Percentiles rank a stretch among this genome's conserved stretches.
Evolutionary conservation across 2,113 vertebrate genomes (phyloP).

Genomic region (Entomyzon cyanotis): DNA sequence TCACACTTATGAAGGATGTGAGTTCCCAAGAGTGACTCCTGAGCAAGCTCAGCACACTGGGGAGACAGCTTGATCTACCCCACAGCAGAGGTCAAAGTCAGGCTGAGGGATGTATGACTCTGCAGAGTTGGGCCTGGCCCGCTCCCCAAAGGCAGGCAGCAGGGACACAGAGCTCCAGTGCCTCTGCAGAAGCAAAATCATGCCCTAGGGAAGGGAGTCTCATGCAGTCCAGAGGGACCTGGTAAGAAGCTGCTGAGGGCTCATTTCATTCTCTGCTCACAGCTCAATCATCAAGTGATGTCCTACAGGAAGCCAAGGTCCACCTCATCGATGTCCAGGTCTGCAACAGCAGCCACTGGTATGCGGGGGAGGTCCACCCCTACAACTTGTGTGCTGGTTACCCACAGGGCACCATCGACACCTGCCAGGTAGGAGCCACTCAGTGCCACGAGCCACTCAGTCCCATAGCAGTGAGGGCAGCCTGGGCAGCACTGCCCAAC

Average conservation of each 20-base stretch:
- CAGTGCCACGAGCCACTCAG: background rate
- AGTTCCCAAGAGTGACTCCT: background rate
- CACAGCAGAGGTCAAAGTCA: background rate
- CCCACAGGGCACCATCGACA: background rate
- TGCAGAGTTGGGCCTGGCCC: background rate
- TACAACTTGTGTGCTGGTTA: background rate
- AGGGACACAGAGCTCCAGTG: too few species aligned
- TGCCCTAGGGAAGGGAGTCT: background rate
- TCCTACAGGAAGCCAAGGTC: background rate
- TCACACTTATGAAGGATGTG: accelerated
- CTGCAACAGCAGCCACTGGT: background rate
- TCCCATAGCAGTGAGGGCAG: background rate
- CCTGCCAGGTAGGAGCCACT: background rate
- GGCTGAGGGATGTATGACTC: accelerated
- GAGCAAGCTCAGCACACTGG: background rate
- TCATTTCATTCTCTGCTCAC: background rate
- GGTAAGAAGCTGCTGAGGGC: accelerated
- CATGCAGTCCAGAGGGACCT: background rate
- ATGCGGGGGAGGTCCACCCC: accelerated
- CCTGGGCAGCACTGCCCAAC: background rate
- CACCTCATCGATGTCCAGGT: background rate
- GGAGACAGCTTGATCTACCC: too few species aligned
- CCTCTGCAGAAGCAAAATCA: background rate
- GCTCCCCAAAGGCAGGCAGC: background rate
- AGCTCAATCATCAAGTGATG: accelerated